These are phyloP conservation scores for Chiloscyllium punctatum DNA, from an alignment of 2,797 vertebrate genomes.

Conservation along the genomic window DNA sequence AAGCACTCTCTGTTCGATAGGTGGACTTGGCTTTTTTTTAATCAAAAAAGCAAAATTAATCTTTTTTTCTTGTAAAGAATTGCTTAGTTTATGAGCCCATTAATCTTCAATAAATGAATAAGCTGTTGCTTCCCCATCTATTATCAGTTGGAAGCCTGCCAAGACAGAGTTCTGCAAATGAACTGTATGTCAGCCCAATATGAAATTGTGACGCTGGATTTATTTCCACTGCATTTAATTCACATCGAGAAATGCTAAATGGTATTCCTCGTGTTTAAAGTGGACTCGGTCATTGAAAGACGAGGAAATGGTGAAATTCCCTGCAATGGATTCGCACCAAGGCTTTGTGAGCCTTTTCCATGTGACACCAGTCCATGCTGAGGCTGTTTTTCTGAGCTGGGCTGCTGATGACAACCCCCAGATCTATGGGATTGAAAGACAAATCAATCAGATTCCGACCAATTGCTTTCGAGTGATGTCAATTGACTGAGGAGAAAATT, in stretches of 20 bases:
- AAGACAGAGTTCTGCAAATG: neutral
- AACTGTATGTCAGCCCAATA: neutral
- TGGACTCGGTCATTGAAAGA: neutral
- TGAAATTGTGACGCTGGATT: neutral
- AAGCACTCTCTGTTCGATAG: neutral
- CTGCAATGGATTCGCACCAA: too few species aligned
- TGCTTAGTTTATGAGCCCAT: neutral
- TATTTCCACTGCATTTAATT: neutral
- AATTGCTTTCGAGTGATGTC: too few species aligned
- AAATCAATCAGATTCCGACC: too few species aligned
- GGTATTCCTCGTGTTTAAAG: neutral
- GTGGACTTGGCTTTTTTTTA: neutral
- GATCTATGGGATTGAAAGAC: too few species aligned
- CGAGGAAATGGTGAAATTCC: too few species aligned
- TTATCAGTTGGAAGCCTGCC: neutral
- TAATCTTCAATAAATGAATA: neutral
- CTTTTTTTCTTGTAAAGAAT: neutral
- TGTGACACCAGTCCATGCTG: too few species aligned
- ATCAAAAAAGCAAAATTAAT: neutral
- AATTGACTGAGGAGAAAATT: too few species aligned
- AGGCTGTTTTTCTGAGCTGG: too few species aligned
- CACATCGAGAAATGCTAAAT: neutral
- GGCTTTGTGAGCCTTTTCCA: too few species aligned
- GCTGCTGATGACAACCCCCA: too few species aligned
- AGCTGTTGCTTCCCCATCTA: neutral